A percentile compares a stretch with the other conserved stretches of the same genome.
Conservation (phyloP, 2,888 invertebrate species). For the Protophormia terraenovae region DNA sequence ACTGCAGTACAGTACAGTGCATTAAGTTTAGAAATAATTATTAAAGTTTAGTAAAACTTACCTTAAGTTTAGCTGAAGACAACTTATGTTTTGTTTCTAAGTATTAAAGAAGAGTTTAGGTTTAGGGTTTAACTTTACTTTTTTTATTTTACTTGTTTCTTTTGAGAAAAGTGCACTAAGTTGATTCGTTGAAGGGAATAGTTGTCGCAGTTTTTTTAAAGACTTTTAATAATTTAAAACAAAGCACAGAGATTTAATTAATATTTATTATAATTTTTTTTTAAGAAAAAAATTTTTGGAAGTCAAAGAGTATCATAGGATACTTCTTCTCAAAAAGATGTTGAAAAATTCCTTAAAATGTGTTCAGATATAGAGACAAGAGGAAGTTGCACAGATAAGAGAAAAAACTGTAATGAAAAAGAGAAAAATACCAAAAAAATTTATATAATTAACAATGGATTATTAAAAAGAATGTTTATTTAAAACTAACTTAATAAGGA, state of each 20-base stretch:
- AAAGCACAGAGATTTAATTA: constrained; percentile 53
- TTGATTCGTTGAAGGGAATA: constrained; percentile 59
- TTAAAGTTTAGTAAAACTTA: constrained; percentile 55
- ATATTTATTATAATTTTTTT: too few species aligned
- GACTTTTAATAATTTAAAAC: constrained; percentile 16
- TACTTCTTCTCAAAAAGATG: background rate
- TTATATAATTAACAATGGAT: background rate
- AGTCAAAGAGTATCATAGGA: constrained; percentile 8
- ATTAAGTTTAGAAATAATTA: constrained; percentile 50
- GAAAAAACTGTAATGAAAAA: constrained; percentile 51
- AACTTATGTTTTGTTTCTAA: constrained; percentile 36
- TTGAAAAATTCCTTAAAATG: background rate
- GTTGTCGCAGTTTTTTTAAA: background rate
- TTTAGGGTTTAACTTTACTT: constrained; percentile 19
- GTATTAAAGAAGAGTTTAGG: constrained; percentile 27
- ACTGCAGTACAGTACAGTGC: background rate
- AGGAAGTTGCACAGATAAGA: constrained; percentile 34
- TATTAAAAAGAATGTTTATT: too few species aligned
- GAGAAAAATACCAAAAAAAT: background rate
- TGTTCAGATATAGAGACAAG: background rate
- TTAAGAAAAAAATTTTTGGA: background rate
- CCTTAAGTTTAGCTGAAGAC: constrained; percentile 59
- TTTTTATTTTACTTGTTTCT: background rate
- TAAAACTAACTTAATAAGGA: too few species aligned
- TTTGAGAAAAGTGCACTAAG: constrained; percentile 57